Percentiles rank a stretch among this genome's conserved stretches.
Conservation (phyloP, 37 sponge, comb jelly and placozoan genomes). For the Axinella damicornis region DNA sequence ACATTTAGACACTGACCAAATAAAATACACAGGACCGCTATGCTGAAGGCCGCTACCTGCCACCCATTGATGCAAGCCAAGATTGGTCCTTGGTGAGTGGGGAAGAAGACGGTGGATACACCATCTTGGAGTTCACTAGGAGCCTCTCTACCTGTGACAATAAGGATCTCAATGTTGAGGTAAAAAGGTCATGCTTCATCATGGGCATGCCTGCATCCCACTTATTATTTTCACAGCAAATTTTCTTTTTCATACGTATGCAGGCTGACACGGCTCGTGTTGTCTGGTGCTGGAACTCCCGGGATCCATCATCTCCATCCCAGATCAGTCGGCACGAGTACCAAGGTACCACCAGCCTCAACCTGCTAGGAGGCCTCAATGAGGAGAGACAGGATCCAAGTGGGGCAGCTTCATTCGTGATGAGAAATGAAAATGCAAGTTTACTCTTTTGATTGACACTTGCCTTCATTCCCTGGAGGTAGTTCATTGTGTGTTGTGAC, state of each 20-base stretch:
- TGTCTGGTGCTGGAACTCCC: constrained; percentile 7
- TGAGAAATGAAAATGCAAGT: no score
- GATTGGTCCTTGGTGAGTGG: constrained; percentile 52
- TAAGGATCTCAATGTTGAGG: constrained; percentile 13
- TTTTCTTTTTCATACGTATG: not conserved
- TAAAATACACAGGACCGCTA: constrained; percentile 75
- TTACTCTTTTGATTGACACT: not conserved
- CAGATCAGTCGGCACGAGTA: not conserved
- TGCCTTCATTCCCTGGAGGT: no score
- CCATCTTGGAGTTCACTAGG: constrained; percentile 65
- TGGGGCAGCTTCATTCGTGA: no score
- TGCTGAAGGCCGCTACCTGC: constrained; percentile 23
- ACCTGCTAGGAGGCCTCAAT: constrained; percentile 38
- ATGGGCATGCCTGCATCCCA: no score
- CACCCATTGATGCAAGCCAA: constrained; percentile 38
- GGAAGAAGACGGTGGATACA: constrained; percentile 60
- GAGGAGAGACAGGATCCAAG: not conserved
- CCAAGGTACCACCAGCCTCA: constrained; percentile 7
- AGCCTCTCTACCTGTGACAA: constrained; percentile 51
- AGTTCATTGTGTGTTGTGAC: no score
- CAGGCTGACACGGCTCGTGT: constrained; percentile 35
- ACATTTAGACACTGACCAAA: no score
- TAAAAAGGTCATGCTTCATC: no score
- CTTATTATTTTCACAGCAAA: no score
- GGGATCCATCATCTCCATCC: not conserved